Evolutionary conservation across 2,113 vertebrate genomes (phyloP).

Genomic region (Clupea harengus): DNA sequence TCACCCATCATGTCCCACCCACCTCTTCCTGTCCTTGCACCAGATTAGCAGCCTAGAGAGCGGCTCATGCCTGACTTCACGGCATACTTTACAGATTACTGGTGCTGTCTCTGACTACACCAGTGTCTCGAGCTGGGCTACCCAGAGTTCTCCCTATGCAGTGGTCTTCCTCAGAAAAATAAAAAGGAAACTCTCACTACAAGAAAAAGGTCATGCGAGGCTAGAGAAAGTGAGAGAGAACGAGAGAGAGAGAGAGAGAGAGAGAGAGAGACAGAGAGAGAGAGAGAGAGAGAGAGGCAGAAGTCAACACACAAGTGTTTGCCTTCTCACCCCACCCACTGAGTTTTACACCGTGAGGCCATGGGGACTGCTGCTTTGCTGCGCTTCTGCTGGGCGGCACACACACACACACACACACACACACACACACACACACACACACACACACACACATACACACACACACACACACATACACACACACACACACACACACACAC

Average conservation of each 20-base stretch:
- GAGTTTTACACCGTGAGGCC: background rate
- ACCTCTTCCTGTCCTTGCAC: slow-evolving; percentile 56
- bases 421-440: background rate
- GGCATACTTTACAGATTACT: slow-evolving; percentile 53
- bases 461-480: background rate
- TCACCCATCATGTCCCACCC: slow-evolving; percentile 65
- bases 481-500: background rate
- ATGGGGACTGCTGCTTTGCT: background rate
- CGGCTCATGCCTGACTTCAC: slow-evolving; percentile 48
- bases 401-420: slow-evolving; percentile 7
- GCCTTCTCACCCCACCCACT: slow-evolving; percentile 9
- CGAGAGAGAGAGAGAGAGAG: background rate
- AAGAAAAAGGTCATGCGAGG: slow-evolving; percentile 5
- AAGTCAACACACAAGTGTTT: slow-evolving; percentile 12
- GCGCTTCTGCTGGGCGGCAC: background rate
- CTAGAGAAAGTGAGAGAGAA: background rate
- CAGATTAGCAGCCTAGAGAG: slow-evolving; percentile 42
- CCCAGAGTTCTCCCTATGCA: slow-evolving; percentile 19
- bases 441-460: background rate
- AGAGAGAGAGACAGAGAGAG: background rate
- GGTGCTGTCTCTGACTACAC: slow-evolving; percentile 42
- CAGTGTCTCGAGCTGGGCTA: slow-evolving; percentile 38
- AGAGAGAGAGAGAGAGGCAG: background rate
- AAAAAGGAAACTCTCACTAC: background rate
- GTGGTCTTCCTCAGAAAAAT: background rate